phyloP scores from a whole-genome alignment of 2,888 invertebrate genomes.

The Neoitamus cyanurus region DNA sequence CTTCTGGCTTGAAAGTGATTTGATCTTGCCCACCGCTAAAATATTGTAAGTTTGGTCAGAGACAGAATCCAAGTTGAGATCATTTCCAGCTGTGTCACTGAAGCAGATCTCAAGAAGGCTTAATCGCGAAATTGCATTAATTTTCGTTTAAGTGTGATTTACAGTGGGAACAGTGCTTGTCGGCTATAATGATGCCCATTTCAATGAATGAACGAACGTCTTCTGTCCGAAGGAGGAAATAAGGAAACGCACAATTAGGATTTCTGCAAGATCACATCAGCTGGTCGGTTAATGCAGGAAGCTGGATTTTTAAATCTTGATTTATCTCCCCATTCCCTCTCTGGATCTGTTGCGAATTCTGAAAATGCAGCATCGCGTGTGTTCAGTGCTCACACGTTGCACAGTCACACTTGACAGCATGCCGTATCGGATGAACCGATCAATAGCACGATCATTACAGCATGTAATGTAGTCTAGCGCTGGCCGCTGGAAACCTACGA shows the following conservation, averaged over 20 bases:
- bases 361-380: neutral
- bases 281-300: neutral
- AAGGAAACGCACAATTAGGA: neutral
- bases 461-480: constrained; percentile 1
- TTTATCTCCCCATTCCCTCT: neutral
- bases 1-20: neutral
- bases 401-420: neutral
- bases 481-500: neutral
- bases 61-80: neutral
- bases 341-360: neutral
- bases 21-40: neutral
- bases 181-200: neutral
- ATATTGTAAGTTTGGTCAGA: neutral
- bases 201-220: neutral
- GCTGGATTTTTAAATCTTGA: neutral
- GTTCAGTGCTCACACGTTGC: neutral
- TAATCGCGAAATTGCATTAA: neutral
- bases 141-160: constrained; percentile 1
- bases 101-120: neutral
- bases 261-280: neutral
- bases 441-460: constrained; percentile 18
- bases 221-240: neutral
- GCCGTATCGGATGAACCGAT: neutral
- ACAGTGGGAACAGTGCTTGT: neutral
- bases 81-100: neutral